Base-by-base conservation (phyloP, 2,888 invertebrate species). In the Microplitis manilae region DNA sequence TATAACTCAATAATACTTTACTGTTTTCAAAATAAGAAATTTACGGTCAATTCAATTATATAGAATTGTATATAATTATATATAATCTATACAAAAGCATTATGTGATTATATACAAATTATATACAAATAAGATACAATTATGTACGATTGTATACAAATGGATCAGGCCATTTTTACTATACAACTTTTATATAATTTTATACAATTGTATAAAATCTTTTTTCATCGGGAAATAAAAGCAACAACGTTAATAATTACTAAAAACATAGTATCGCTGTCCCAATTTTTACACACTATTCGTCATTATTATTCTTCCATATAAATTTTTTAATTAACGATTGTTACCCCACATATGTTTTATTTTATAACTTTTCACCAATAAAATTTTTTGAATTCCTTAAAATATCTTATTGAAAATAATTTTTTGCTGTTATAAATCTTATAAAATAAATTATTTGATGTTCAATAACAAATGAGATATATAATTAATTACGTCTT, bases 221-320 rank as follows among this genome's bases (percentile, higher is more conserved):
- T 17, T 17, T 17, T 17, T 17, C 17, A 17, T 17, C 17, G 17
- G 17, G 17, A 50, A 50, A 50, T 50, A 9, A 50, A 1, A 50
- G 9, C 41, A 9, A 50, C 41, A 61, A 6, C 7, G 69, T 71
- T 6, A 60, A 75, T 72, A 81, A 81, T 87, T 85, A 89, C 89
- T 85, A 5, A 82, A 84, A 79, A 89, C 89, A 77, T 79, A 80
- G 79, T 86, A 85, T 79, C 89, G 87, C 82, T 80, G 81, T 50
- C 82, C 78, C 80, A 89, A 79, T 38, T 85, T 83, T 73, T 80
- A 80, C 50, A 85, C 84, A 68, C 89, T 74, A 78, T 83, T 88
- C 88, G 17, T 17, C 17, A 17, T 17, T 17, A 17, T 17, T 82
- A 65, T 77, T 50, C 9, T 7, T 50, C 40, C 17, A 64, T 39